Conservation (phyloP, 2,888 invertebrate species). For the Rhopalosiphum nymphaeae region DNA sequence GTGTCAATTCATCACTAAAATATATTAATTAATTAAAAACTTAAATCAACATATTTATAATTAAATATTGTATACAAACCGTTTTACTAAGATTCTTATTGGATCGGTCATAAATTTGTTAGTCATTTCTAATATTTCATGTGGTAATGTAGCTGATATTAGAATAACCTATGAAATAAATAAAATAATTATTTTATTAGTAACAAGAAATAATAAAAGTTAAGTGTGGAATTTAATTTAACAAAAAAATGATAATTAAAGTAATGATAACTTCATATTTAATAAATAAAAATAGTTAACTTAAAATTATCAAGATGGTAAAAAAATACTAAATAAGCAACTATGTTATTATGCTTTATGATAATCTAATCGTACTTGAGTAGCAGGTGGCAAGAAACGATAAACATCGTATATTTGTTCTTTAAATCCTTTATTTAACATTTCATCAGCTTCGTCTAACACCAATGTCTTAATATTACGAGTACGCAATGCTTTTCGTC, state of each 20-base stretch:
- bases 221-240: not conserved
- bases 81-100: conserved; percentile 97
- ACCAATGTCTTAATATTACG: conserved; percentile 97
- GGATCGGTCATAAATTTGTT: conserved; percentile 99
- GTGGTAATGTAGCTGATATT: conserved; percentile 97
- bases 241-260: not conserved
- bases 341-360: not conserved
- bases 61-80: conserved; percentile 74
- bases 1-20: conserved; percentile 94
- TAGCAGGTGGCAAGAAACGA: conserved; percentile 96
- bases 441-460: conserved; percentile 99
- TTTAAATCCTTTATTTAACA: conserved; percentile 99
- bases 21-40: not conserved
- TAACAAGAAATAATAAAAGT: not conserved
- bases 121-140: conserved; percentile 99
- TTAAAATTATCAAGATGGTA: not conserved
- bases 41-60: not conserved
- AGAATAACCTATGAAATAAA: conserved; percentile 78
- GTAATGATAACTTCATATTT: not conserved
- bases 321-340: not conserved
- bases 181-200: not conserved
- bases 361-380: conserved; percentile 74
- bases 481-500: conserved; percentile 86
- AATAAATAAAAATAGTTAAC: not conserved
- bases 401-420: conserved; percentile 99